phyloP scores from a whole-genome alignment of 2,797 vertebrate species.

The Oreortyx pictus region DNA sequence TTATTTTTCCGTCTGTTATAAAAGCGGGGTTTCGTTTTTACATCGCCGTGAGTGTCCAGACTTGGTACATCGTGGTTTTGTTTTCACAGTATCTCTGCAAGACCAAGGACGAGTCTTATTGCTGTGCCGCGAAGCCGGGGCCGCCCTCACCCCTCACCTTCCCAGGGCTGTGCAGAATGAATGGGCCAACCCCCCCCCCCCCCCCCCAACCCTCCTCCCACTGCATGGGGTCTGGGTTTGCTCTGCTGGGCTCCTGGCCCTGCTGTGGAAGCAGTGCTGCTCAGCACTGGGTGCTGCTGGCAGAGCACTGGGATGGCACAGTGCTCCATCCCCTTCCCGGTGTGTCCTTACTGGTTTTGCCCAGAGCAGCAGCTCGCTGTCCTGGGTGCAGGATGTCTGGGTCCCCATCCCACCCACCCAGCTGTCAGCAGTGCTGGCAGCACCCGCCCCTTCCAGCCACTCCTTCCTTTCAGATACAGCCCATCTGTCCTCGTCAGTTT shows the following conservation, averaged over 20 bases:
- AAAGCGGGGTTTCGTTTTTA: conserved; percentile 66
- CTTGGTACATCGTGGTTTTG: conserved; percentile 58
- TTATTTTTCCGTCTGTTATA: conserved; percentile 77
- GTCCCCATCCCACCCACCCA: neutral
- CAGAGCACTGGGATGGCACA: fast-evolving
- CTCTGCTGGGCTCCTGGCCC: neutral
- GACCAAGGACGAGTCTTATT: conserved; percentile 75
- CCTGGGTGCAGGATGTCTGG: neutral
- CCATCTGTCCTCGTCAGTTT: neutral
- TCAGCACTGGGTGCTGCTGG: neutral
- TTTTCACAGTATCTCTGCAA: conserved; percentile 82
- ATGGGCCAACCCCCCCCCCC: neutral
- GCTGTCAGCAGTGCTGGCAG: neutral
- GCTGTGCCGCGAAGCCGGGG: conserved; percentile 56
- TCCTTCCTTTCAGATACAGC: fast-evolving
- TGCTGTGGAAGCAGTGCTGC: neutral
- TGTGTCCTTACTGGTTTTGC: neutral
- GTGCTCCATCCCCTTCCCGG: neutral
- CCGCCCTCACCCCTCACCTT: neutral
- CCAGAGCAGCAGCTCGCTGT: neutral
- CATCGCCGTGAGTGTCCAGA: conserved; percentile 69
- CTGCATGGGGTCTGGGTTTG: neutral
- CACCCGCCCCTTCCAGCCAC: neutral
- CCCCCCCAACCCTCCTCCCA: neutral
- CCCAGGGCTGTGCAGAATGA: fast-evolving